Evolutionary conservation across 2,113 vertebrate genomes (phyloP).

Genomic region (Lanius ludovicianus): DNA sequence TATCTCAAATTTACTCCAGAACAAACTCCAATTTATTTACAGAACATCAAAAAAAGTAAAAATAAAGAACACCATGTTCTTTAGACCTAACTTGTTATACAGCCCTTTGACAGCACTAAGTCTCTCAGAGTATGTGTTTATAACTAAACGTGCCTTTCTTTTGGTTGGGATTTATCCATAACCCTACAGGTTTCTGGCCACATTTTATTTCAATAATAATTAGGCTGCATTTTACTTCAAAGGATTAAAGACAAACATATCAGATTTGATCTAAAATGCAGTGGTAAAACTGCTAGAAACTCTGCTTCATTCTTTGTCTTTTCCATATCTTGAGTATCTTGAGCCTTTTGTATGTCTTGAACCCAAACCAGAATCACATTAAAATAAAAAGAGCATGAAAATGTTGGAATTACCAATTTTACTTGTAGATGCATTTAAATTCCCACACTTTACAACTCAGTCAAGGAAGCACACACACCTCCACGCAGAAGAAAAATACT

Average conservation of each 20-base stretch:
- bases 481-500: neutral
- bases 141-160: neutral
- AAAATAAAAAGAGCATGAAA: neutral
- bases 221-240: neutral
- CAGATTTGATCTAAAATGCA: neutral
- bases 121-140: neutral
- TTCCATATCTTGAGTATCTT: neutral
- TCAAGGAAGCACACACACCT: neutral
- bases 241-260: neutral
- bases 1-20: neutral
- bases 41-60: neutral
- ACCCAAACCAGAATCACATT: neutral
- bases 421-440: neutral
- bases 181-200: neutral
- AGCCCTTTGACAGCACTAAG: neutral
- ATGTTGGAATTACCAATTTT: neutral
- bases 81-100: neutral
- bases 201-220: neutral
- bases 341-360: neutral
- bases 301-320: neutral
- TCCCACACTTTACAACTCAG: neutral
- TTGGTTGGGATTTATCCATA: neutral
- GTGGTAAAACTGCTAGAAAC: neutral
- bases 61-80: fast-evolving
- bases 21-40: neutral